phyloP scores from a whole-genome alignment of 2,113 vertebrate genomes.

The Rostratula benghalensis region DNA sequence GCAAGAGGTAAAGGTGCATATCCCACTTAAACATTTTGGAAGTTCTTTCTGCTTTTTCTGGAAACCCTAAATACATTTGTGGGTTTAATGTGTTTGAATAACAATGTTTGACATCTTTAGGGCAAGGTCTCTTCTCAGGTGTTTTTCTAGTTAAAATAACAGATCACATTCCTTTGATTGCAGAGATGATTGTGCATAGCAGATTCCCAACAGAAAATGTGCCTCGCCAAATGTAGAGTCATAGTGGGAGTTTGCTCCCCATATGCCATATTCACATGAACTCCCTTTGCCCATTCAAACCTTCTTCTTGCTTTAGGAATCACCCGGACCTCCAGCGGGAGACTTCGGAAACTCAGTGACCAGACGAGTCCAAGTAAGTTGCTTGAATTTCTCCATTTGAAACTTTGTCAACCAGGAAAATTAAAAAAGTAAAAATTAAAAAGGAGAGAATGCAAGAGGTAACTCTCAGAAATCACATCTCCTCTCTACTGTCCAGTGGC shows the following conservation, averaged over 20 bases:
- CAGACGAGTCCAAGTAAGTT: constrained; percentile 69
- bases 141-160: background rate
- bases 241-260: background rate
- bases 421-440: no score
- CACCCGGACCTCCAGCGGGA: constrained; percentile 70
- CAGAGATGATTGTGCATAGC: background rate
- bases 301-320: constrained; percentile 61
- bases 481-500: background rate
- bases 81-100: background rate
- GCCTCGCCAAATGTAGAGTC: background rate
- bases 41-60: background rate
- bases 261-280: fast-evolving
- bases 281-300: background rate
- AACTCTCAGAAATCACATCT: background rate
- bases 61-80: background rate
- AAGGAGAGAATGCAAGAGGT: background rate
- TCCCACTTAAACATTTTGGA: background rate
- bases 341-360: constrained; percentile 69
- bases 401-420: background rate
- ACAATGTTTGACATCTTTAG: background rate
- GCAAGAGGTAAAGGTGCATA: fast-evolving
- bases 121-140: background rate
- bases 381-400: background rate
- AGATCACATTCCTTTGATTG: fast-evolving
- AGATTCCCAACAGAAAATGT: background rate